Base-by-base conservation (phyloP, 2,888 invertebrate species). In the Syritta pipiens region DNA sequence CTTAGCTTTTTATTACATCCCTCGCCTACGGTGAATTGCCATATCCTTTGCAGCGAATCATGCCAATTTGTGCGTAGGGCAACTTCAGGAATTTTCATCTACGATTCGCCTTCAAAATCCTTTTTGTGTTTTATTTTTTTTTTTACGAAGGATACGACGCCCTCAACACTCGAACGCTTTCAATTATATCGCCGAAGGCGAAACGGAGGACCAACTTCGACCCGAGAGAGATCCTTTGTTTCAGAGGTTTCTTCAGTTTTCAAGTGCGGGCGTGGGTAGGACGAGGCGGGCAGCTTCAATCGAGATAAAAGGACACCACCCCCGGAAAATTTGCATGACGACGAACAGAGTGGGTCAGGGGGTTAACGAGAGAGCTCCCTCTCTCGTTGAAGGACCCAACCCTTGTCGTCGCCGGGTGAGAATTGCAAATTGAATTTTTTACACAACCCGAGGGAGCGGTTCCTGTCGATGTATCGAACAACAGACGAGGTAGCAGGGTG, bases 1-100 rank as follows among this genome's bases (percentile, higher is more conserved):
- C 49, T 63, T 35, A 51, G 51, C 49, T 14, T 57, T 57, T 57
- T 57, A 57, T 57, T 30, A 57, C 26, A 19, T 57, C 57, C 42
- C 10, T 7, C 9, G 4, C 49, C 26, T 24, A 5, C n/a, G 22
- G 24, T 22, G 4, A 17, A 37, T 37, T 53, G n/a, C n/a, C 37
- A 37, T 35, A 9, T 37, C 53, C 53, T 24, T 26, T 46, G 30
- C 22, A 3, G 4, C 30, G 3, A 10, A 35, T 35, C 7, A 14
- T 37, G 14, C 20, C 19, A 12, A 12, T 46, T 59, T 28, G 28
- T 24, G 10, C 14, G 49, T 17, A 20, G 65, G 51, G 32, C 32
- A 53, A 53, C 44, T 22, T 44, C 12, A 10, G n/a, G 42, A 35
- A 28, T 40, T 22, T 24, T 20, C 17, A 10, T 10, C 14, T n/a